Evolutionary conservation across 2,113 vertebrate species (phyloP).

Genomic region (Lichenostomus cassidix): DNA sequence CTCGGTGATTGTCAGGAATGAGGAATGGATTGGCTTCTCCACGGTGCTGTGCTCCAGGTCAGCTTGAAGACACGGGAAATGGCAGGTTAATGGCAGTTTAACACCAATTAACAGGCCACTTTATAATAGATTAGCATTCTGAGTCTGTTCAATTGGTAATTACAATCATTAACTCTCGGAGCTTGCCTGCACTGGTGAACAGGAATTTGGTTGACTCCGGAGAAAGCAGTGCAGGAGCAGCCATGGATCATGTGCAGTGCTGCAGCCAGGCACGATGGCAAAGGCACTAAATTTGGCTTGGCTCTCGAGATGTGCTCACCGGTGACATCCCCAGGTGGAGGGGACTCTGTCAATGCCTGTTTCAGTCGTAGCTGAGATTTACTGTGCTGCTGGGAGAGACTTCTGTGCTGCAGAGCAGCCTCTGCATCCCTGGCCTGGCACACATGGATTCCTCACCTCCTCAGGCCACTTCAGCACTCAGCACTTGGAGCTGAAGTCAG

Average conservation of each 20-base stretch:
- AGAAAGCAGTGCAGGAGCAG: background rate
- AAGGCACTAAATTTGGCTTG: background rate
- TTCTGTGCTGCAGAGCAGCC: background rate
- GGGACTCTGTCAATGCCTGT: background rate
- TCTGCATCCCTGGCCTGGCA: background rate
- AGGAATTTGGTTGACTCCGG: background rate
- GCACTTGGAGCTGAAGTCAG: background rate
- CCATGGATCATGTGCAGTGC: background rate
- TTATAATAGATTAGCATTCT: conserved; percentile 45
- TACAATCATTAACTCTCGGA: conserved; percentile 58
- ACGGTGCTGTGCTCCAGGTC: conserved; percentile 5
- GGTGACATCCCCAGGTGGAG: background rate
- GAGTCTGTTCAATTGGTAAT: conserved; percentile 53
- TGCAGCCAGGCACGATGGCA: background rate
- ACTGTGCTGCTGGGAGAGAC: background rate
- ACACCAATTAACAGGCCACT: conserved; percentile 59
- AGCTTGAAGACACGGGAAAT: conserved; percentile 1
- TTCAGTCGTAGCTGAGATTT: background rate
- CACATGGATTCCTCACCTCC: background rate
- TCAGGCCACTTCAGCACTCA: background rate
- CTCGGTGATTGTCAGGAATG: background rate
- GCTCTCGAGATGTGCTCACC: background rate
- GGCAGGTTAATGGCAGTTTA: conserved; percentile 56
- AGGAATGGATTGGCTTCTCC: background rate
- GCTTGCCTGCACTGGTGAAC: background rate